phyloP scores from a whole-genome alignment of 2,113 vertebrate species.

The Xiphias gladius region DNA sequence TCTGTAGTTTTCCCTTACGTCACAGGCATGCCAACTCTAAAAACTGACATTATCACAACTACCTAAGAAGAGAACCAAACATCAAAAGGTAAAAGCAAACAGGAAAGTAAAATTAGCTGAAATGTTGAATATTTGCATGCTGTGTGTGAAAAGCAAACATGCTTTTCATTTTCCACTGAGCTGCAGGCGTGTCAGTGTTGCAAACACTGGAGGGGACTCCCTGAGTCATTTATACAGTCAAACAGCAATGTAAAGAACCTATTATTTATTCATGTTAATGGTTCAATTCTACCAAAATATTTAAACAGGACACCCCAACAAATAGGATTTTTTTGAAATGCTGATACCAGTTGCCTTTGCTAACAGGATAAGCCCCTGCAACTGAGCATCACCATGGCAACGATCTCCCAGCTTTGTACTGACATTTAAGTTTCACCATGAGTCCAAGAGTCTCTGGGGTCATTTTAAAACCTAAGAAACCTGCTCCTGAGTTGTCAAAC shows the following conservation, averaged over 20 bases:
- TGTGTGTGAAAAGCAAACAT: slow-evolving; percentile 2
- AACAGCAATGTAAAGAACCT: slow-evolving; percentile 9
- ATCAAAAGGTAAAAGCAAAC: slow-evolving; percentile 13
- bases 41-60: too few species aligned
- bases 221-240: slow-evolving; percentile 14
- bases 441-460: background rate
- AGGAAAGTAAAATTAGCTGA: background rate
- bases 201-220: slow-evolving; percentile 34
- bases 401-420: slow-evolving; percentile 28
- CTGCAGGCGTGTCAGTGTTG: background rate
- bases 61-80: background rate
- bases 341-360: background rate
- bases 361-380: slow-evolving; percentile 12
- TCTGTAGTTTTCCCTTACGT: background rate
- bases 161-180: background rate
- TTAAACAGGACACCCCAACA: slow-evolving; percentile 9
- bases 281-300: slow-evolving; percentile 10
- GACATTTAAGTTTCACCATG: slow-evolving; percentile 36
- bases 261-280: slow-evolving; percentile 15
- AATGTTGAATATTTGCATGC: slow-evolving; percentile 23
- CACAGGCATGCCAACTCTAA: too few species aligned
- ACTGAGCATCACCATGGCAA: slow-evolving; percentile 48
- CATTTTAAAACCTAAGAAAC: background rate
- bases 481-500: slow-evolving; percentile 7
- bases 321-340: background rate